Base-by-base conservation (phyloP, 1,140 invertebrate species). In the Agrypnia vestita region DNA sequence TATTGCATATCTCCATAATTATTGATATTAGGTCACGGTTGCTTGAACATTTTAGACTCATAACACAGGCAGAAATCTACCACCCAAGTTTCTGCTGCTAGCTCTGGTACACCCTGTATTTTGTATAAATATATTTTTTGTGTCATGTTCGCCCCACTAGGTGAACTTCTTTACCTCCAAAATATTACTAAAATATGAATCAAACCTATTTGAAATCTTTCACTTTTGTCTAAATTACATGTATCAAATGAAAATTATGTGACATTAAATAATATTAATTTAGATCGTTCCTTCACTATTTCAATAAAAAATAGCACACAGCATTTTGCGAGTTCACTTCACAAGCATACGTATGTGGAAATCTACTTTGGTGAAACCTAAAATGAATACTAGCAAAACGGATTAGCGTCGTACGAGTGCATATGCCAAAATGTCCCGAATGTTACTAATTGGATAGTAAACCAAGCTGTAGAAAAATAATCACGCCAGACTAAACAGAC, bases 391-490 rank as follows among this genome's bases (percentile, higher is more conserved):
- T 15, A 15, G 17, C 17, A 15, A 59, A 59, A 12, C 6, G 17
- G 55, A 59, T 59, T 59, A 59, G 55, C 15, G 55, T 15, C 21
- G 17, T 59, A 15, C 17, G 25, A 59, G 12, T 19, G 21, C 55
- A 21, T 59, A 59, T 59, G 55, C 55, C 55, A 59, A 59, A 59
- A 64, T 64, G 61, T 64, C 61, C 19, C 21, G 61, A 64, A 64
- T n/a, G 21, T 64, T 64, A 43, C 61, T 64, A 64, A 64, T 64
- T 64, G 61, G 61, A 43, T 13, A 64, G n/a, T 64, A 64, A 64
- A 64, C 55, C 55, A 59, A 15, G 55, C 25, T 13, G 35, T 10
- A 64, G 11, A n/a, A 64, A 43, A n/a, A 13, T 0, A 64, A 17
- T 59, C 0, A 59, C 3, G 9, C n/a, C 3, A 13, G 55, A 10